Conservation (phyloP, 2,888 invertebrate species). For the Lasioglossum vierecki region DNA sequence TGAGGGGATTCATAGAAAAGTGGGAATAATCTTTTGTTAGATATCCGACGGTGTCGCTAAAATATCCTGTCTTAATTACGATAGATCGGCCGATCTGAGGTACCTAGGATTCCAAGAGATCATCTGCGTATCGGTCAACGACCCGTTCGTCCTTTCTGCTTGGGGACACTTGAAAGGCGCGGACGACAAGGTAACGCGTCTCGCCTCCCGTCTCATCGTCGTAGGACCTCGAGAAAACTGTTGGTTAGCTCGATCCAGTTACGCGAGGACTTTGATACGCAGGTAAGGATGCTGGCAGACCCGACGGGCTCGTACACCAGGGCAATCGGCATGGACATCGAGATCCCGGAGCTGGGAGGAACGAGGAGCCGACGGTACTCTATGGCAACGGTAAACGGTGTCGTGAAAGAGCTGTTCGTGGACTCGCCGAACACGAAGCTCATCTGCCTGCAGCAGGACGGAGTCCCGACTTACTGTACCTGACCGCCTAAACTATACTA, state of each 20-base stretch:
- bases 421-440: conserved; percentile 74
- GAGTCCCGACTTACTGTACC: conserved; percentile 51
- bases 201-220: not conserved
- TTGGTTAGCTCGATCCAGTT: not conserved
- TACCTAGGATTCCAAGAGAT: conserved; percentile 84
- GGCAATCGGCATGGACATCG: conserved; percentile 83
- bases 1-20: conserved; percentile 84
- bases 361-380: conserved; percentile 84
- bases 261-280: not conserved
- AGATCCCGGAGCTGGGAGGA: conserved; percentile 83
- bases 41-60: not conserved
- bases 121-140: conserved; percentile 85
- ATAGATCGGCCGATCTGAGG: conserved; percentile 80
- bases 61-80: not conserved
- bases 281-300: conserved; percentile 84
- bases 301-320: conserved; percentile 84
- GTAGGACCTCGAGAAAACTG: not conserved
- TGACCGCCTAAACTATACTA: not conserved
- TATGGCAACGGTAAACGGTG: conserved; percentile 85
- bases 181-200: conserved; percentile 81
- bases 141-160: conserved; percentile 85
- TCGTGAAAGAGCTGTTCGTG: conserved; percentile 83
- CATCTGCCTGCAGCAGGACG: conserved; percentile 51
- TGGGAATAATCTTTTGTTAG: conserved; percentile 33
- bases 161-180: conserved; percentile 83